These are phyloP conservation scores for Propithecus perrieri DNA, from an alignment of 2,797 vertebrate genomes.

Conservation along the genomic window DNA sequence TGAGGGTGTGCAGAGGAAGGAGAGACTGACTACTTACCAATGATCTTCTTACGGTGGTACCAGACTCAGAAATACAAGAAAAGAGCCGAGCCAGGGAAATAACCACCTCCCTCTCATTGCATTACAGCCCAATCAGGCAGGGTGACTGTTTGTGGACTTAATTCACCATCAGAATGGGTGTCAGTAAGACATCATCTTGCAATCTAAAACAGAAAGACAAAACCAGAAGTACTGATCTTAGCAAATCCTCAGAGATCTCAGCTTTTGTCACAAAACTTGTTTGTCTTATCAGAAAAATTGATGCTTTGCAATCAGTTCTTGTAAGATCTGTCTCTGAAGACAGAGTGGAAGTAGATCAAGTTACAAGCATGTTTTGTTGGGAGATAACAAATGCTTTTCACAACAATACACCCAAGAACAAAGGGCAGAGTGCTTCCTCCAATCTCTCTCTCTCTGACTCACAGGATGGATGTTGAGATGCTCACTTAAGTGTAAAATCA, in stretches of 20 bases:
- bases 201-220: neutral
- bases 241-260: neutral
- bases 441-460: neutral
- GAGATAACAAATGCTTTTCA: conserved; percentile 18
- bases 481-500: neutral
- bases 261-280: conserved; percentile 24
- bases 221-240: neutral
- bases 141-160: neutral
- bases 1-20: neutral
- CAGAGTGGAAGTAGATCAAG: conserved; percentile 34
- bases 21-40: neutral
- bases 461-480: neutral
- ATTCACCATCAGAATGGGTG: neutral
- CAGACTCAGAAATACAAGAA: neutral
- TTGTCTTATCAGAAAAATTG: neutral
- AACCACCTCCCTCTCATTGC: neutral
- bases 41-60: neutral
- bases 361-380: neutral
- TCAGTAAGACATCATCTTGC: neutral
- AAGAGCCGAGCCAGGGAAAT: neutral
- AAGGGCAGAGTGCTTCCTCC: neutral
- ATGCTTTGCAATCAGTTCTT: neutral
- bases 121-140: neutral
- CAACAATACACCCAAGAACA: neutral
- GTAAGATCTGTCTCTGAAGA: conserved; percentile 43